Evolutionary conservation across 2,797 vertebrate species (phyloP).

Genomic region (Buphagus erythrorhynchus): DNA sequence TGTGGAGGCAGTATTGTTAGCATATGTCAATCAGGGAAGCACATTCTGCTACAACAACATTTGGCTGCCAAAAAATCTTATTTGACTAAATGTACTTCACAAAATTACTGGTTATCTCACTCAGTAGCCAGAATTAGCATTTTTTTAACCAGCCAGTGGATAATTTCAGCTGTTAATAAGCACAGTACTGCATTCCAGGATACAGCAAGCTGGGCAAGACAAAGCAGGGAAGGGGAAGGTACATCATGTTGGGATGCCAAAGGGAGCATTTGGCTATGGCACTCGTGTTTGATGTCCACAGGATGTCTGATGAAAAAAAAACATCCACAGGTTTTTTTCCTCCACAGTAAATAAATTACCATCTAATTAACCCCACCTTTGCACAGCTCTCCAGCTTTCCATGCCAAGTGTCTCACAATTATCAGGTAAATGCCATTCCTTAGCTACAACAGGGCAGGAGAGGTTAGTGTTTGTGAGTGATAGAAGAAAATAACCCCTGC

Average conservation of each 20-base stretch:
- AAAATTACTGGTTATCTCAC: conserved; percentile 43
- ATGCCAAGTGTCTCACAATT: neutral
- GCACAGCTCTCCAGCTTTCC: neutral
- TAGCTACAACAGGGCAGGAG: neutral
- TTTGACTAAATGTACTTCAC: conserved; percentile 41
- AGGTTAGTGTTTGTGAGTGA: neutral
- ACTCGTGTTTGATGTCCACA: neutral
- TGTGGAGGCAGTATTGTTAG: conserved; percentile 58
- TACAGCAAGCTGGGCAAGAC: neutral
- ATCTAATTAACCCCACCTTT: conserved; percentile 3
- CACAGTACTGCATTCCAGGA: neutral
- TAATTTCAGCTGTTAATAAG: conserved; percentile 25
- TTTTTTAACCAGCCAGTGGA: conserved; percentile 3
- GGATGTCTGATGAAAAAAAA: neutral
- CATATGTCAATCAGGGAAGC: conserved; percentile 61
- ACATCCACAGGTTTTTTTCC: neutral
- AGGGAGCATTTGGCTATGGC: neutral
- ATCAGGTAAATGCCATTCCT: neutral
- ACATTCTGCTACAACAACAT: conserved; percentile 49
- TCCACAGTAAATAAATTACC: neutral
- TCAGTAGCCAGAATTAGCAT: neutral
- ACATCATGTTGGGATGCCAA: neutral
- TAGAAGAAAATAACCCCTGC: neutral
- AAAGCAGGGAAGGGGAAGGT: neutral
- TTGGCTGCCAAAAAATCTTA: conserved; percentile 43